These are phyloP conservation scores for Caerostris extrusa DNA, from an alignment of 1,140 invertebrate genomes.

Conservation along the genomic window DNA sequence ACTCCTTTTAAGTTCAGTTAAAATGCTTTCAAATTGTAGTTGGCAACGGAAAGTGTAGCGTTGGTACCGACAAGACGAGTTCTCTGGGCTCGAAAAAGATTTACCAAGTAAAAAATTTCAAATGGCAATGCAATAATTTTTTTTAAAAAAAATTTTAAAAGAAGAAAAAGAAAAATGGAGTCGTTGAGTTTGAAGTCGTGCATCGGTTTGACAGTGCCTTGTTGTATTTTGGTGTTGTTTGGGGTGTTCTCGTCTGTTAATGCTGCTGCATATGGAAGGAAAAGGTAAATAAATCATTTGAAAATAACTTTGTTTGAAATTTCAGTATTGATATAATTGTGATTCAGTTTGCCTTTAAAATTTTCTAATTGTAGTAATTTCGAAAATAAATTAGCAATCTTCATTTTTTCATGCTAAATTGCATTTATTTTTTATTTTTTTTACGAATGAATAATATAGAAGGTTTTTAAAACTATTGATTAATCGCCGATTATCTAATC, in stretches of 20 bases:
- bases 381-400: too few relatives aligned
- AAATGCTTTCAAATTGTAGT: not conserved
- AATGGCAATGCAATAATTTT: not conserved
- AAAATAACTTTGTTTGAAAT: too few relatives aligned
- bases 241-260: not conserved
- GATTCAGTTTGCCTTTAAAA: too few relatives aligned
- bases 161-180: not conserved
- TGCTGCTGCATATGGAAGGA: slow-evolving; percentile 2
- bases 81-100: not conserved
- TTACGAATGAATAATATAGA: too few relatives aligned
- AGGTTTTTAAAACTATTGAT: too few relatives aligned
- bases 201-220: not conserved
- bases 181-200: not conserved
- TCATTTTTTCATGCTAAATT: too few relatives aligned
- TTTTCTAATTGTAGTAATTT: too few relatives aligned
- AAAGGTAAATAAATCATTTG: not conserved
- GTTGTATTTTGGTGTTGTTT: not conserved
- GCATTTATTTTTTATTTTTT: too few relatives aligned
- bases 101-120: not conserved
- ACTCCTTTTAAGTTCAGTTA: slow-evolving; percentile 5
- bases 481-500: too few relatives aligned
- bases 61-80: not conserved
- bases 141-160: not conserved
- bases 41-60: slow-evolving; percentile 22
- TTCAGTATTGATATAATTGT: too few relatives aligned